Conservation (phyloP, 2,888 invertebrate species). For the Salticus scenicus region DNA sequence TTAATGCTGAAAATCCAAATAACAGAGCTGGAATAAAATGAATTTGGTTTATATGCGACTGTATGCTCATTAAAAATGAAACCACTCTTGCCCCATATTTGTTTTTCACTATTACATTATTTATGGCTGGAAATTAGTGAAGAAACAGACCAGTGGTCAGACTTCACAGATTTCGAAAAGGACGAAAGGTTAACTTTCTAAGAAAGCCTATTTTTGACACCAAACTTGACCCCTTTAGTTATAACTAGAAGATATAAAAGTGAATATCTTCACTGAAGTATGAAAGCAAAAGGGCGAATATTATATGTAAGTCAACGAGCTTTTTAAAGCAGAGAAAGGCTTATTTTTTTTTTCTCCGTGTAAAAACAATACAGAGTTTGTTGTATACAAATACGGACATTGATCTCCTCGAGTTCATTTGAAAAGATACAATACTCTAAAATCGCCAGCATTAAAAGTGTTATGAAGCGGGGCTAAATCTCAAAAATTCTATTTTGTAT, state of each 20-base stretch:
- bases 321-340: not conserved
- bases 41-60: constrained; percentile 20
- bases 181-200: constrained; percentile 1
- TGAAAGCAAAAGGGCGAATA: not conserved
- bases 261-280: not conserved
- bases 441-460: too few relatives aligned
- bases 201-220: not conserved
- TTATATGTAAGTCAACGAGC: not conserved
- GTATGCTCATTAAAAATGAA: constrained; percentile 8
- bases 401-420: not conserved
- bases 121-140: not conserved
- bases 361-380: too few relatives aligned
- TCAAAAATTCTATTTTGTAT: too few relatives aligned
- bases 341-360: not conserved
- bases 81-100: not conserved
- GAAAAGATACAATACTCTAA: too few relatives aligned
- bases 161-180: constrained; percentile 43
- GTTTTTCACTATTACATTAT: not conserved
- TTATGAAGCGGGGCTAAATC: too few relatives aligned
- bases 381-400: not conserved
- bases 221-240: constrained; percentile 54
- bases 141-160: constrained; percentile 24
- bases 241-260: not conserved
- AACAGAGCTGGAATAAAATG: not conserved
- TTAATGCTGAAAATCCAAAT: not conserved